A percentile compares a stretch with the other conserved stretches of the same genome.
These are phyloP conservation scores for Eupithecia inturbata DNA, from an alignment of 2,888 invertebrate species.

Conservation along the genomic window DNA sequence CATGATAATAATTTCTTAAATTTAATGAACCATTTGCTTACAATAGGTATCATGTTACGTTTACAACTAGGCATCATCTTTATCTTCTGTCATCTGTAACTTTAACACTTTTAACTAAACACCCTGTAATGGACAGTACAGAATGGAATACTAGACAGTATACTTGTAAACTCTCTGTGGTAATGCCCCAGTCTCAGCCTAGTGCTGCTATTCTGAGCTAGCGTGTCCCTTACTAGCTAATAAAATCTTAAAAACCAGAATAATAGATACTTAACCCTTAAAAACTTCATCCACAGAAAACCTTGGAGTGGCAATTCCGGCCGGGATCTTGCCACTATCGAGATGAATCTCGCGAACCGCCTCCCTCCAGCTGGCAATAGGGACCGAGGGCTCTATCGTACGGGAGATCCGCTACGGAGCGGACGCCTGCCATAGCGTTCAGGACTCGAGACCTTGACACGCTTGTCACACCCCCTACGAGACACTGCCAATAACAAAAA, in stretches of 20 bases:
- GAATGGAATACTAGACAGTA: too few species aligned
- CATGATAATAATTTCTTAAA: too few species aligned
- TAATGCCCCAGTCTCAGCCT: too few species aligned
- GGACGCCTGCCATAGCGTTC: conserved; percentile 72
- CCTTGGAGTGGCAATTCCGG: conserved; percentile 12
- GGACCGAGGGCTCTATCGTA: conserved; percentile 64
- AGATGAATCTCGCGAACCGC: conserved; percentile 27
- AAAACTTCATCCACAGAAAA: neutral
- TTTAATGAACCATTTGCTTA: too few species aligned
- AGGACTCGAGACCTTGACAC: conserved; percentile 71
- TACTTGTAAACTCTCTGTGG: too few species aligned
- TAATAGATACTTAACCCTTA: neutral
- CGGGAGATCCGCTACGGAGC: conserved; percentile 77
- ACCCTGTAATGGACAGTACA: too few species aligned
- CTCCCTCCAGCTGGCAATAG: conserved; percentile 30
- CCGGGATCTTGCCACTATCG: conserved; percentile 23
- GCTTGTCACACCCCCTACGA: conserved; percentile 67
- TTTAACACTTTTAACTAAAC: too few species aligned
- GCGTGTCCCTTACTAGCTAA: too few species aligned
- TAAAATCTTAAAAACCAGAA: too few species aligned
- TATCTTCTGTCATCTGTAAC: too few species aligned
- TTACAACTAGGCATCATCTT: neutral
- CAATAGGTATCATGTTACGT: neutral
- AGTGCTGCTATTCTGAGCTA: too few species aligned
- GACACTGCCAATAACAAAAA: conserved; percentile 39